Base-by-base conservation (phyloP, 2,888 invertebrate species). In the Adelognathus sp. region DNA sequence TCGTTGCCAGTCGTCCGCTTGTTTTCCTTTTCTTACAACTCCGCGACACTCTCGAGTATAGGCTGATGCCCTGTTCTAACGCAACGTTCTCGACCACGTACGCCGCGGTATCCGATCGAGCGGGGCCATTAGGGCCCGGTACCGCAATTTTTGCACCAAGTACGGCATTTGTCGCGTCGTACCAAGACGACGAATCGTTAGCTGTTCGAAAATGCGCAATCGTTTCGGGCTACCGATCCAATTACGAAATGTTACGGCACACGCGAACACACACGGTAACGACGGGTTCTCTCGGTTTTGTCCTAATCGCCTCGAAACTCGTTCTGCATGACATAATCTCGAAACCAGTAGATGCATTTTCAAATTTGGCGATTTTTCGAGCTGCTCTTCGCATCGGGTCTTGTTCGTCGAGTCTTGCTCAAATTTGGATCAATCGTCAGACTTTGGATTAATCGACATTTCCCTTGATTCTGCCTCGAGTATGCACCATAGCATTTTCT, bases 231-330 rank as follows among this genome's bases (percentile, higher is more conserved):
- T 85, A 87, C 88, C 86, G 83, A 81, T 86, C 83, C 86, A 88
- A 88, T 90, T 90, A 87, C 89, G 89, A 91, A 88, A 89, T 82
- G 83, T 89, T 88, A 88, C 86, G 81, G 85, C 86, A 86, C 75
- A 64, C 80, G 7, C 52, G 70, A 80, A 84, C 86, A 86, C 75
- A 64, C 80, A 11, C 52, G 70, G 36, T 75, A 74, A 70, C 78
- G 67, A n/a, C 31, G 24, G 61, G 54, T 27, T 33, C 33, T 9
- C 21, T 27, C 76, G 21, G 21, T 67, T 67, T 67, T 27, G 46
- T 61, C 16, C 54, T 29, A 58, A 18, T 46, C 46, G 54, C 29
- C n/a, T n/a, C 4, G 36, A 58, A 66, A 70, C 76, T 72, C 33
- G 72, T 72, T 77, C 18, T 14, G 5, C 33, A 39, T 77, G 66